Evolutionary conservation across 2,888 invertebrate genomes (phyloP), one percentile per base, ranked within the genome.

Genomic region (Miltochrista miniata): DNA sequence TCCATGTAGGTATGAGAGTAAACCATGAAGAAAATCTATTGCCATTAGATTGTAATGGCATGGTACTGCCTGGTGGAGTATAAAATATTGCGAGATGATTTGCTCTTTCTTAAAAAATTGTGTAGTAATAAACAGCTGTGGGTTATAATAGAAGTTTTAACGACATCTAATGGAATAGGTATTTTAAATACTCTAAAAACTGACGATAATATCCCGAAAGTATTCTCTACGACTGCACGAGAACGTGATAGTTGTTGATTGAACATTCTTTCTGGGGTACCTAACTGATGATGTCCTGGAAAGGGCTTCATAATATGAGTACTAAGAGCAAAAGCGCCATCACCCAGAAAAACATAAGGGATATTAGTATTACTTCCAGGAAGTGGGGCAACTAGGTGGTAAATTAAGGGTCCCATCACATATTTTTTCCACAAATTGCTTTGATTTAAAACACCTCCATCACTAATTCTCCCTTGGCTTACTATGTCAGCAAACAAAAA

Each of bases 51-150:
- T n/a, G n/a, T n/a, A n/a, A n/a, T n/a, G n/a, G n/a, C n/a, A n/a
- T n/a, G n/a, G n/a, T n/a, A n/a, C n/a, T n/a, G n/a, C 35, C 35
- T 35, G 35, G 35, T 11, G 11, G 33, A 33, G 34, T 35, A 35
- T 35, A 12, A 12, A 7, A 12, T 35, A 7, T 5, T 7, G 35
- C 12, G 5, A 35, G 35, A 35, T 7, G 12, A 7, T 12, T 12
- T 35, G 12, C 7, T 35, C 12, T 35, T 54, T 51, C 46, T 57
- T 42, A 59, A 54, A 60, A 60, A 60, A 57, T 60, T 60, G 57
- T 57, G 54, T 54, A 59, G 56, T 47, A 47, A 42, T 48, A 56
- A 56, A 59, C 56, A 59, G n/a, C n/a, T n/a, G n/a, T n/a, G n/a
- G n/a, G n/a, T n/a, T n/a, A n/a, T n/a, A n/a, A n/a, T n/a, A n/a